These are phyloP conservation scores for Leucophenga varia DNA, from an alignment of 1,140 invertebrate genomes.

Conservation along the genomic window DNA sequence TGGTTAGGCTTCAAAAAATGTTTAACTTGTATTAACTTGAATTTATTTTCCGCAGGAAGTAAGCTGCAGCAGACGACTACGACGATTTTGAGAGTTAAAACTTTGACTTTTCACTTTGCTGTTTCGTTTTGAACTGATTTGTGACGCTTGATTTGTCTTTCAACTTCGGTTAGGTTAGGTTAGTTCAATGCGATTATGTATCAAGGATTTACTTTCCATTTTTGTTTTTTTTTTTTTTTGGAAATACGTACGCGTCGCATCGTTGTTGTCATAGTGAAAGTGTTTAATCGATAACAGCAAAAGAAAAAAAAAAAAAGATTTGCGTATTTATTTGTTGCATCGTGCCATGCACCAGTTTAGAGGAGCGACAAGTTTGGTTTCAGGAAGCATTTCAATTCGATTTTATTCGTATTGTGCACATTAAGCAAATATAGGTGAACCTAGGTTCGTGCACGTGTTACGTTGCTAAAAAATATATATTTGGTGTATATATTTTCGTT, in stretches of 20 bases:
- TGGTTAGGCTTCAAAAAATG: too few relatives aligned
- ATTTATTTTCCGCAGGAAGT: too few relatives aligned
- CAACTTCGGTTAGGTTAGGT: constrained; percentile 48
- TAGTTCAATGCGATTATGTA: constrained; percentile 8
- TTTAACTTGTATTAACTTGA: too few relatives aligned
- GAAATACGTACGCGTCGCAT: constrained; percentile 8
- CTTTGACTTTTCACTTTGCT: constrained; percentile 26
- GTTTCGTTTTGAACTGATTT: constrained; percentile 40
- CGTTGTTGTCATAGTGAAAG: constrained; percentile 12
- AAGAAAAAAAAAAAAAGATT: too few relatives aligned
- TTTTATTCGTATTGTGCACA: not conserved
- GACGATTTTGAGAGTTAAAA: too few relatives aligned
- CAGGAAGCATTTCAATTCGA: not conserved
- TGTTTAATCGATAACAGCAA: constrained; percentile 45
- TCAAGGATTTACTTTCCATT: constrained; percentile 18
- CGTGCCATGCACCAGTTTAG: constrained; percentile 40
- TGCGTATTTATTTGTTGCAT: constrained; percentile 47
- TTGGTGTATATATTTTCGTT: too few relatives aligned
- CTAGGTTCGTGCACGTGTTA: too few relatives aligned
- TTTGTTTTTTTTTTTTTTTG: constrained; percentile 24
- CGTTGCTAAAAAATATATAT: too few relatives aligned
- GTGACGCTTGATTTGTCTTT: constrained; percentile 42
- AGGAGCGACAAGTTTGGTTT: constrained; percentile 23
- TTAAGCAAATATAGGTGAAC: too few relatives aligned
- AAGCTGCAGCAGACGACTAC: too few relatives aligned